These are phyloP conservation scores for Thamnophis sirtalis DNA, from an alignment of 2,113 vertebrate species.

Conservation along the genomic window DNA sequence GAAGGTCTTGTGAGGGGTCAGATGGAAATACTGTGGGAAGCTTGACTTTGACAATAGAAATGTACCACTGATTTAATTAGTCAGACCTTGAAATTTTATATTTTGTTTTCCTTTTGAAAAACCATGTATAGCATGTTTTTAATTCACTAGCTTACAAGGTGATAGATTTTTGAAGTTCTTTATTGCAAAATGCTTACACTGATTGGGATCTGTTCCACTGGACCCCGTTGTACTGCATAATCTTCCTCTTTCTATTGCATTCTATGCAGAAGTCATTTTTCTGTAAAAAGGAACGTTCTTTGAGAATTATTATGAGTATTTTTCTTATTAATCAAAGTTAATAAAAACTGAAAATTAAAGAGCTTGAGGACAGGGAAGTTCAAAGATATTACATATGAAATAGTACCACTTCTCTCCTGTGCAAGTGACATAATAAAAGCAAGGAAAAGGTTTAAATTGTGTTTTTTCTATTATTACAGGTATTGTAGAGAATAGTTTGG, in stretches of 20 bases:
- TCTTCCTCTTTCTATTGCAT: background rate
- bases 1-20: too few relatives aligned
- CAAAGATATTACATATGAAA: background rate
- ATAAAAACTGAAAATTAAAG: background rate
- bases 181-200: background rate
- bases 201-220: background rate
- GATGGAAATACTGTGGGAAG: background rate
- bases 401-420: background rate
- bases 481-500: constrained; percentile 79
- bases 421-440: background rate
- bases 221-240: too few relatives aligned
- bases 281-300: too few relatives aligned
- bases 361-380: background rate
- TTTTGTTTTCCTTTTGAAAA: too few relatives aligned
- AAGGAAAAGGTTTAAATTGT: background rate
- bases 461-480: constrained; percentile 62
- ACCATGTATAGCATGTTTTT: background rate
- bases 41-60: background rate
- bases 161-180: background rate
- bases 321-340: too few relatives aligned
- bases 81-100: background rate
- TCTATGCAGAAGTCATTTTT: too few relatives aligned
- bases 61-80: background rate
- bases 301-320: too few relatives aligned
- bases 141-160: background rate